A percentile compares a stretch with the other conserved stretches of the same genome.
Conservation (phyloP, 2,113 vertebrate species). For the Tetrax tetrax region DNA sequence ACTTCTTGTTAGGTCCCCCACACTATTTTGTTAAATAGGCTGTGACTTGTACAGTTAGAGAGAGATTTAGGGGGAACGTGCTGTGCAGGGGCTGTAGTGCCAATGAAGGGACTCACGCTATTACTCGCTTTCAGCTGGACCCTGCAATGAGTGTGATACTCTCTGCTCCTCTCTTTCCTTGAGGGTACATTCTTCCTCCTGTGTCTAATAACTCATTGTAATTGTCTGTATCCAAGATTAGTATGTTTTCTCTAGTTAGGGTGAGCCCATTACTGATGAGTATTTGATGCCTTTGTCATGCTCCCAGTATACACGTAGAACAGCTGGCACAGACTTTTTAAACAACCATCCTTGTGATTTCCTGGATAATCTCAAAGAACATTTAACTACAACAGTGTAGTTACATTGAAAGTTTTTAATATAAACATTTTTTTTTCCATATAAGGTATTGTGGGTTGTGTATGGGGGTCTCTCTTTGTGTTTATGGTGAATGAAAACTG, state of each 20-base stretch:
- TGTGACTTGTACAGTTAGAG: background rate
- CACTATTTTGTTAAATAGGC: background rate
- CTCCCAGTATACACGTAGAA: background rate
- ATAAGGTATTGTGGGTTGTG: background rate
- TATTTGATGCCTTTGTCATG: conserved; percentile 25
- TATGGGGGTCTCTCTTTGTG: background rate
- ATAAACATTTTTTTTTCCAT: background rate
- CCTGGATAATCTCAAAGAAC: conserved; percentile 23
- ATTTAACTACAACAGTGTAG: background rate
- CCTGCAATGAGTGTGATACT: background rate
- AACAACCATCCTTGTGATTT: conserved; percentile 15
- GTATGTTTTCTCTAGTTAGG: background rate
- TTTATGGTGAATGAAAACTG: background rate
- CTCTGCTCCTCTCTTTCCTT: background rate
- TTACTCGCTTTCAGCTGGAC: background rate
- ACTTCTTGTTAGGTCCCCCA: background rate
- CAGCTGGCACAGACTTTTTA: conserved; percentile 15
- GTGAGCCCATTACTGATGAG: background rate
- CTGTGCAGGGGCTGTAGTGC: background rate
- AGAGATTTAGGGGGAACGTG: background rate
- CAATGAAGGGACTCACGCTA: background rate
- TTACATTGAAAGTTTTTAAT: background rate
- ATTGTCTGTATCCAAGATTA: background rate
- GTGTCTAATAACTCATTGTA: background rate
- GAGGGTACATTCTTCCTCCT: background rate